Conservation (phyloP, 92 coral and sea anemone genomes). For the Porites cylindrica region DNA sequence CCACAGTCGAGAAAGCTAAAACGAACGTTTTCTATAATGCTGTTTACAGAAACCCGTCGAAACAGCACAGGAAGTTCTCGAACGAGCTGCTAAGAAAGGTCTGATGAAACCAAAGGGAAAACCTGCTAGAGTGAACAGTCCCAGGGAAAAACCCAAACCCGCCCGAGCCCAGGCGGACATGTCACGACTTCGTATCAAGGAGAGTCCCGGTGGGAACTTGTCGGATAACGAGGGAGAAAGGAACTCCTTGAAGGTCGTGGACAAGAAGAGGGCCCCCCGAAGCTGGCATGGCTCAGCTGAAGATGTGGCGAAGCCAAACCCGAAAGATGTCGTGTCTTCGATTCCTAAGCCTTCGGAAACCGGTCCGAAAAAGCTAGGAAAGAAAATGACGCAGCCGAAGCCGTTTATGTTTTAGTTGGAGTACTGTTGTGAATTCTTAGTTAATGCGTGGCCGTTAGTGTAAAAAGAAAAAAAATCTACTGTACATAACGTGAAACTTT, state of each 20-base stretch:
- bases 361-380: conserved; percentile 16
- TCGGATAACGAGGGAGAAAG: conserved; percentile 80
- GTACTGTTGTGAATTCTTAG: not conserved
- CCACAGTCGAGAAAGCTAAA: no score
- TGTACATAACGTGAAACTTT: not conserved
- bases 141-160: conserved; percentile 61
- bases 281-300: conserved; percentile 80
- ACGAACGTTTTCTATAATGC: not conserved
- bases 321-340: conserved; percentile 29
- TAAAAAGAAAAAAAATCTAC: not conserved
- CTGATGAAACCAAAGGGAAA: conserved; percentile 87
- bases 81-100: conserved; percentile 98
- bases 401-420: conserved; percentile 42
- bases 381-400: conserved; percentile 24
- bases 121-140: conserved; percentile 66
- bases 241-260: conserved; percentile 35
- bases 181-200: conserved; percentile 57
- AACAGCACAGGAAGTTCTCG: conserved; percentile 90
- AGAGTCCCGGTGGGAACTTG: conserved; percentile 52
- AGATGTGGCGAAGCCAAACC: conserved; percentile 32
- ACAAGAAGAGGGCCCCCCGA: conserved; percentile 39
- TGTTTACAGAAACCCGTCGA: conserved; percentile 84
- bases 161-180: conserved; percentile 51
- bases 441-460: not conserved
- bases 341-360: conserved; percentile 21